Evolutionary conservation across 1,140 invertebrate species (phyloP).

Genomic region (Varroa destructor): DNA sequence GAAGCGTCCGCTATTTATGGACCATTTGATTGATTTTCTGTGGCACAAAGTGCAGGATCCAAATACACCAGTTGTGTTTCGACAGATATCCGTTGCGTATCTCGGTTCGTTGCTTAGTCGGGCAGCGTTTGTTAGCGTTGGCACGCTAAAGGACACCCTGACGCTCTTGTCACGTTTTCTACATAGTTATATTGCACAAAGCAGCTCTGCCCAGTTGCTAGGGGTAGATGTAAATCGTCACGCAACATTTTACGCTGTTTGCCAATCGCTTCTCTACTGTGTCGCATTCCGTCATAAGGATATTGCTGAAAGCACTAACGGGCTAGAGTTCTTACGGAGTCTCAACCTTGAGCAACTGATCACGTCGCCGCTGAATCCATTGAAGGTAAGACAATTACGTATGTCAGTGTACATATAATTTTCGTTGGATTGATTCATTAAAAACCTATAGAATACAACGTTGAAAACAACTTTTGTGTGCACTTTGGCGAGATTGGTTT

Average conservation of each 20-base stretch:
- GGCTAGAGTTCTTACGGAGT: slow-evolving; percentile 57
- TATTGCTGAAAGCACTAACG: slow-evolving; percentile 49
- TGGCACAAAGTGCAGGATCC: slow-evolving; percentile 60
- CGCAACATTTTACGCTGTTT: slow-evolving; percentile 71
- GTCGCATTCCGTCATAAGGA: slow-evolving; percentile 73
- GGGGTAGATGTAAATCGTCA: slow-evolving; percentile 50
- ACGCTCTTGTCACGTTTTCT: slow-evolving; percentile 56
- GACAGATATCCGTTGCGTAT: slow-evolving; percentile 57
- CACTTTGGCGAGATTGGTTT: no score
- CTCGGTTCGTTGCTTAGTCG: slow-evolving; percentile 59
- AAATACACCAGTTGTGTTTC: slow-evolving; percentile 50
- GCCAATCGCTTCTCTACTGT: slow-evolving; percentile 77
- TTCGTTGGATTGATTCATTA: no score
- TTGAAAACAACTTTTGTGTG: no score
- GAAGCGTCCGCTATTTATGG: slow-evolving; percentile 49
- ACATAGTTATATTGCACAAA: slow-evolving; percentile 53
- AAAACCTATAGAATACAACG: no score
- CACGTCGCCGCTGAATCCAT: slow-evolving; percentile 66
- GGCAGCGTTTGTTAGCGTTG: slow-evolving; percentile 51
- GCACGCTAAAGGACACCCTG: slow-evolving; percentile 50
- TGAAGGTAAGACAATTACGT: slow-evolving; percentile 50
- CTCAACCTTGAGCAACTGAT: slow-evolving; percentile 70
- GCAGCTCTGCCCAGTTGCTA: slow-evolving; percentile 44
- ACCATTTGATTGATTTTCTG: slow-evolving; percentile 55
- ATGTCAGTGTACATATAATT: no score